phyloP scores from a whole-genome alignment of 2,797 vertebrate species.

The Hydrocynus forskahlii region DNA sequence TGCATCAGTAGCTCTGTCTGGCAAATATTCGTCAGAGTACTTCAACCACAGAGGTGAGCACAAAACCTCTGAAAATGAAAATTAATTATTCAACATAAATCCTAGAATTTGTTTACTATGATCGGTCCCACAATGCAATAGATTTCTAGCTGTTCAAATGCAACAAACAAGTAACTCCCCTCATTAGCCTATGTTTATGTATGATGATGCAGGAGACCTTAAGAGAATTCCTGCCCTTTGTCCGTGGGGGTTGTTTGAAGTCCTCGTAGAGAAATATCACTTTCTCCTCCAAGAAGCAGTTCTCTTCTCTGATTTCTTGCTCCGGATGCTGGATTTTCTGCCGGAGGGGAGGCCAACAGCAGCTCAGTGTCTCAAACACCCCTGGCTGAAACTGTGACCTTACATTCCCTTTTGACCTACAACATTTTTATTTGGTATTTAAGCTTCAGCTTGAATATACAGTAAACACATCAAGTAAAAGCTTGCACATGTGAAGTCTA shows the following conservation, averaged over 20 bases:
- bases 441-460: neutral
- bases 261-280: conserved; percentile 81
- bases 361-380: conserved; percentile 80
- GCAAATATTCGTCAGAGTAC: conserved; percentile 82
- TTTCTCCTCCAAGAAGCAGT: conserved; percentile 73
- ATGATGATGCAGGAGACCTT: conserved; percentile 76
- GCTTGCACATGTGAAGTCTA: neutral
- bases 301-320: conserved; percentile 78
- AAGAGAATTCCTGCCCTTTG: conserved; percentile 70
- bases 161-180: neutral
- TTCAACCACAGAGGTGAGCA: conserved; percentile 82
- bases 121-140: neutral
- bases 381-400: conserved; percentile 73
- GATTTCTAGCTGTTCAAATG: neutral
- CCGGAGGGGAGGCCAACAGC: conserved; percentile 80
- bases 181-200: conserved; percentile 7
- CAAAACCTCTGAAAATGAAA: neutral
- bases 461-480: neutral
- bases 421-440: neutral
- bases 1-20: conserved; percentile 74
- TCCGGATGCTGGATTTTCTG: conserved; percentile 79
- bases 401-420: conserved; percentile 16
- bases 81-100: neutral
- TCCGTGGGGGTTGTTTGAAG: conserved; percentile 76
- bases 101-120: neutral